A percentile compares a stretch with the other conserved stretches of the same genome.
Evolutionary conservation across 92 coral and sea anemone genomes (phyloP).

Genomic region (Porites divaricata): DNA sequence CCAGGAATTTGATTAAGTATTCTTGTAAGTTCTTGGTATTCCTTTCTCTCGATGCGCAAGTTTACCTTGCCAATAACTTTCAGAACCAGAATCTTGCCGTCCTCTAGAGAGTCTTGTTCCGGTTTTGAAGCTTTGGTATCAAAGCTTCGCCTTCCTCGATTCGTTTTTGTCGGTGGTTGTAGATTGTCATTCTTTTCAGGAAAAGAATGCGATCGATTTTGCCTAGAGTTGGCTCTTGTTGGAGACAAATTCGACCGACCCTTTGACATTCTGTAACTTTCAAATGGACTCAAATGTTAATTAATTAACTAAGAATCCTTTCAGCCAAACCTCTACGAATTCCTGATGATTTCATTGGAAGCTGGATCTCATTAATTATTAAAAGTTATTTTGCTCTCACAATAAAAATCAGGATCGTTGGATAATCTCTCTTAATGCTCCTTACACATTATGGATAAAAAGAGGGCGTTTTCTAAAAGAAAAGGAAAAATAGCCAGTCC

Average conservation of each 20-base stretch:
- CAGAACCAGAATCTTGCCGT: slow-evolving; percentile 78
- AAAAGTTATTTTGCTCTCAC: neutral
- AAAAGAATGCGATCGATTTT: slow-evolving; percentile 58
- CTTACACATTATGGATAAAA: slow-evolving; percentile 12
- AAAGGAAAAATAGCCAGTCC: slow-evolving; percentile 35
- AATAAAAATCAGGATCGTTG: neutral
- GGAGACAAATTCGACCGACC: slow-evolving; percentile 15
- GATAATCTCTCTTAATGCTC: slow-evolving; percentile 7
- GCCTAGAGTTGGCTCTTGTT: slow-evolving; percentile 17
- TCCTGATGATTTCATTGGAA: neutral
- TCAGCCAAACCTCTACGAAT: neutral
- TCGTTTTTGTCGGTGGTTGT: slow-evolving; percentile 24
- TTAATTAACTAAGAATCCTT: neutral
- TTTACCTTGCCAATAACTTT: slow-evolving; percentile 89
- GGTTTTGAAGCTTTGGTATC: slow-evolving; percentile 53
- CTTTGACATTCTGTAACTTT: slow-evolving; percentile 38
- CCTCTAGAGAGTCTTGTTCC: slow-evolving; percentile 50
- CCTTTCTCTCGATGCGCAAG: slow-evolving; percentile 80
- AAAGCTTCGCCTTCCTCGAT: slow-evolving; percentile 53
- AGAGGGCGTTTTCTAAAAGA: slow-evolving; percentile 2
- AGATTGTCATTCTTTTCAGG: neutral
- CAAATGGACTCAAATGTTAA: neutral
- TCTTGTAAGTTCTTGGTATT: slow-evolving; percentile 76
- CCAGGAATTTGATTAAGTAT: slow-evolving; percentile 88
- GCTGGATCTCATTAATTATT: neutral